Evolutionary conservation across 1,140 invertebrate genomes (phyloP).

Genomic region (Drosophila sproati): DNA sequence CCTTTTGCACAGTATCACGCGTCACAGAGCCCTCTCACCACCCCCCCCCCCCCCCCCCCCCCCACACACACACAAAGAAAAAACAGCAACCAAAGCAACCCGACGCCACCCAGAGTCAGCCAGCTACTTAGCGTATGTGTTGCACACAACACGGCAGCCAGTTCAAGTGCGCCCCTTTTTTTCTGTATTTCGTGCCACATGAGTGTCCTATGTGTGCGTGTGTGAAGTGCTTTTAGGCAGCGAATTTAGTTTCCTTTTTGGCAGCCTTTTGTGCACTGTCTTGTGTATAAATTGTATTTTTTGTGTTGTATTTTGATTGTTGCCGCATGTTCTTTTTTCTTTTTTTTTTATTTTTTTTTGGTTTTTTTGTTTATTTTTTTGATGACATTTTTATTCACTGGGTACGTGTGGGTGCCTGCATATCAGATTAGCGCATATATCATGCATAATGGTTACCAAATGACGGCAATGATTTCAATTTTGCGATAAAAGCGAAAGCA

Average conservation of each 20-base stretch:
- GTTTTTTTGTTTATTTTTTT: slow-evolving; percentile 58
- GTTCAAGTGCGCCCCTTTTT: slow-evolving; percentile 29
- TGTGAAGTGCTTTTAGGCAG: slow-evolving; percentile 53
- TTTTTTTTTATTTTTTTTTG: slow-evolving; percentile 4
- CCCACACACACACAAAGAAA: too few relatives aligned
- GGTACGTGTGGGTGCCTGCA: slow-evolving; percentile 49
- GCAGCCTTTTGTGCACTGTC: slow-evolving; percentile 51
- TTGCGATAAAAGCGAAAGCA: slow-evolving; percentile 51
- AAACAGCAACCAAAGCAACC: not conserved
- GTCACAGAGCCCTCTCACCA: slow-evolving; percentile 29
- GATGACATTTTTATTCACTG: slow-evolving; percentile 80
- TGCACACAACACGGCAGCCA: slow-evolving; percentile 64
- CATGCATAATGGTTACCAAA: slow-evolving; percentile 77
- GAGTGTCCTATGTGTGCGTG: not conserved
- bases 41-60: not conserved
- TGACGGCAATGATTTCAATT: slow-evolving; percentile 82
- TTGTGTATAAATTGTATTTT: slow-evolving; percentile 73
- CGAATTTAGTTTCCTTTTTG: slow-evolving; percentile 62
- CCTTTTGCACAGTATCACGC: slow-evolving; percentile 80
- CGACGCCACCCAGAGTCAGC: slow-evolving; percentile 24
- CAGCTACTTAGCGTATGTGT: slow-evolving; percentile 78
- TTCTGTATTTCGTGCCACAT: not conserved
- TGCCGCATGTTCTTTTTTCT: not conserved
- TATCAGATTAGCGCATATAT: slow-evolving; percentile 80
- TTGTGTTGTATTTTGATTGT: slow-evolving; percentile 9